Conservation (phyloP, 2,113 vertebrate genomes). For the Oreochromis tanganicae region DNA sequence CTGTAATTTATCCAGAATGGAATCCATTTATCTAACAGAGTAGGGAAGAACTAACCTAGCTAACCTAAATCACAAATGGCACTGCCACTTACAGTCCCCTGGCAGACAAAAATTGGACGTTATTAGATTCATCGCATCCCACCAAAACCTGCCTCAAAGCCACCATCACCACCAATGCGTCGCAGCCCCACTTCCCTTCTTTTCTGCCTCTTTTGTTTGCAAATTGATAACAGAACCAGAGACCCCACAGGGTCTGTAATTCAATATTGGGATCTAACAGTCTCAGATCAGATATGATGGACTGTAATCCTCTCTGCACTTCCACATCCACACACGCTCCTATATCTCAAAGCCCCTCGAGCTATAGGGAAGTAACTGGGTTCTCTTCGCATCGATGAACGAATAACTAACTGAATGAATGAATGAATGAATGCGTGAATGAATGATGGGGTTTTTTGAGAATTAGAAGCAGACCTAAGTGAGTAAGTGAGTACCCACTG, state of each 20-base stretch:
- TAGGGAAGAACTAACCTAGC: not conserved
- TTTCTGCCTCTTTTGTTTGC: constrained; percentile 45
- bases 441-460: not conserved
- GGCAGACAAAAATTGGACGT: not conserved
- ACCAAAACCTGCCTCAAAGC: constrained; percentile 22
- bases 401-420: not conserved
- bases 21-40: constrained; percentile 10
- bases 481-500: not conserved
- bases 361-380: constrained; percentile 10
- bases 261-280: constrained; percentile 64
- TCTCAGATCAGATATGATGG: constrained; percentile 71
- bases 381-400: not conserved
- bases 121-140: constrained; percentile 34
- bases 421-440: not conserved
- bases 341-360: constrained; percentile 36
- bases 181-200: not conserved
- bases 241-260: constrained; percentile 61
- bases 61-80: constrained; percentile 27
- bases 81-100: not conserved
- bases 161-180: not conserved
- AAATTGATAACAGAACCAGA: constrained; percentile 68
- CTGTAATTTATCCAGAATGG: constrained; percentile 28
- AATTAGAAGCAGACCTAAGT: not conserved
- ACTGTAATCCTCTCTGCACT: constrained; percentile 65
- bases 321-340: constrained; percentile 43